phyloP scores from a whole-genome alignment of 2,888 invertebrate genomes.

The Apocheima hispidaria region DNA sequence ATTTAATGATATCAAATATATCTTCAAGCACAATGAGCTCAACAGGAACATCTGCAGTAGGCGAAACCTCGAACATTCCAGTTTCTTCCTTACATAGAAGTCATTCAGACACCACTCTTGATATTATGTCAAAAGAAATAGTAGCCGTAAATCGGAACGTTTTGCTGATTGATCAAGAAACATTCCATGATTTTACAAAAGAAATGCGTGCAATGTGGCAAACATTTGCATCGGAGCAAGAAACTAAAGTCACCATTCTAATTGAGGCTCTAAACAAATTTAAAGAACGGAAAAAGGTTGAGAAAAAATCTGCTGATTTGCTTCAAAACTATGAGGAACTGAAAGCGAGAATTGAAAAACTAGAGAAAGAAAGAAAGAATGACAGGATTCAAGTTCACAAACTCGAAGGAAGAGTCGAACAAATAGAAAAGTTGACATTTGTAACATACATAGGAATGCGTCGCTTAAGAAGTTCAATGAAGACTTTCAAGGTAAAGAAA shows the following conservation, averaged over 20 bases:
- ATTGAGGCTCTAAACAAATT: conserved; percentile 22
- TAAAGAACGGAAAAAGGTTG: conserved; percentile 8
- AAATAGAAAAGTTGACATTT: conserved; percentile 18
- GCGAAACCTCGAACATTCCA: not conserved
- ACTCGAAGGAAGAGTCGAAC: conserved; percentile 17
- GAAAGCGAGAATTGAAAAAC: conserved; percentile 8
- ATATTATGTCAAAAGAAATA: conserved; percentile 20
- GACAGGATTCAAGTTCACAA: not conserved
- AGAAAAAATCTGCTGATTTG: conserved; percentile 1
- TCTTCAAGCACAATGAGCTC: not conserved
- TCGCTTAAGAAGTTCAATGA: conserved; percentile 6
- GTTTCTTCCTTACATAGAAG: conserved; percentile 14
- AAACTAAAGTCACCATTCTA: conserved; percentile 6
- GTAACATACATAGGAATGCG: conserved; percentile 23
- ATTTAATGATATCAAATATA: not conserved
- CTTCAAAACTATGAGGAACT: conserved; percentile 20
- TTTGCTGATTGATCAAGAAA: conserved; percentile 19
- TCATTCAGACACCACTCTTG: conserved; percentile 15
- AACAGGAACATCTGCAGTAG: not conserved
- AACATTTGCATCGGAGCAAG: conserved; percentile 22
- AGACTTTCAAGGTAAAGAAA: conserved; percentile 11
- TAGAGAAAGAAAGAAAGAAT: conserved; percentile 11
- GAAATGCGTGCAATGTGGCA: conserved; percentile 27
- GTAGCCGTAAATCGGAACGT: conserved; percentile 2
- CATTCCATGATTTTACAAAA: conserved; percentile 24